Conservation (phyloP, 1,140 invertebrate genomes). For the Chrysomallon squamiferum region DNA sequence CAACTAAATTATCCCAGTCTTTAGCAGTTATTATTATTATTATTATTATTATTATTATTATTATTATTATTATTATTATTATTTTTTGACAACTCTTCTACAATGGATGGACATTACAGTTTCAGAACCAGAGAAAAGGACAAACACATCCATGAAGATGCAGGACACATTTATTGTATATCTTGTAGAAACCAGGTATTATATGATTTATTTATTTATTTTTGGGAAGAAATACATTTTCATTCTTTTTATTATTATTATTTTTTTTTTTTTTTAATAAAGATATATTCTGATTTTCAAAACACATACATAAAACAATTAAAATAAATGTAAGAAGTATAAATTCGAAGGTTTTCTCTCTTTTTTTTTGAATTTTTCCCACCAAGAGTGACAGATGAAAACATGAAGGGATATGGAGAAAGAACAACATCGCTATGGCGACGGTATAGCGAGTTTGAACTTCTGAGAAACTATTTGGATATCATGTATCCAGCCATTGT, state of each 20-base stretch:
- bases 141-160: constrained; percentile 79
- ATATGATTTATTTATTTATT: neutral
- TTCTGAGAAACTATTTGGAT: constrained; percentile 78
- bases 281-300: no score
- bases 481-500: constrained; percentile 80
- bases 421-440: constrained; percentile 77
- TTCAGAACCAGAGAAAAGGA: constrained; percentile 83
- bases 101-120: constrained; percentile 83
- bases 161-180: constrained; percentile 85
- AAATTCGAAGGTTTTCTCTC: no score
- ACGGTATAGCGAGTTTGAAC: constrained; percentile 84
- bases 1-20: no score
- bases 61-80: no score
- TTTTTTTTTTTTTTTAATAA: neutral
- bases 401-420: constrained; percentile 71
- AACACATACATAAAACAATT: no score
- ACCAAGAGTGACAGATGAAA: constrained; percentile 74
- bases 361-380: no score
- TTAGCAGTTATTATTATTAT: no score
- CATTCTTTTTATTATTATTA: neutral
- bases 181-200: constrained; percentile 76
- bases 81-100: constrained; percentile 73
- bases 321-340: no score
- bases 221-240: neutral
- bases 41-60: no score